Percentiles rank a stretch among this genome's conserved stretches.
Conservation (phyloP, 2,888 invertebrate genomes). For the Slavum lentiscoides region DNA sequence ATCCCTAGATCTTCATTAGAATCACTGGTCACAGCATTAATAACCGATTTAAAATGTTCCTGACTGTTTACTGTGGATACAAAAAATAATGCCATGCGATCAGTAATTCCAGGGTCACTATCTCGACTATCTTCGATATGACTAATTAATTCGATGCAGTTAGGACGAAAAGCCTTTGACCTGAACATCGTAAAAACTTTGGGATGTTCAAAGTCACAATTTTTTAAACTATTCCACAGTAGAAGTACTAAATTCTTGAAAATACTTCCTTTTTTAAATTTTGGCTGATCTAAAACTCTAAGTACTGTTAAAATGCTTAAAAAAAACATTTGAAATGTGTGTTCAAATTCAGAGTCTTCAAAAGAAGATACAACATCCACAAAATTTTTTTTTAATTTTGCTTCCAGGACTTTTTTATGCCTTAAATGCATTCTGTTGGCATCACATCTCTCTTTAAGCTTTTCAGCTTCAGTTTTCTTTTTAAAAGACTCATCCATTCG, state of each 20-base stretch:
- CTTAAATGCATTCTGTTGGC: conserved; percentile 40
- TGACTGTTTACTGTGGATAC: conserved; percentile 1
- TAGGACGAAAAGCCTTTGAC: conserved; percentile 48
- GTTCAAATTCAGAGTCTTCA: conserved; percentile 50
- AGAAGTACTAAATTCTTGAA: conserved; percentile 53
- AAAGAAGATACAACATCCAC: conserved; percentile 10
- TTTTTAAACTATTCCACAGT: conserved; percentile 49
- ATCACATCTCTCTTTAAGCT: conserved; percentile 48
- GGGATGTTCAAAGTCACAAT: conserved; percentile 30
- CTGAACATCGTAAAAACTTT: conserved; percentile 40
- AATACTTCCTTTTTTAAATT: conserved; percentile 53
- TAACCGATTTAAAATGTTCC: conserved; percentile 19
- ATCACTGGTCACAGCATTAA: conserved; percentile 13
- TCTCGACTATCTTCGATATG: conserved; percentile 51
- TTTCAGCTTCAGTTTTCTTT: conserved; percentile 53
- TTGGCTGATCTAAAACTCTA: conserved; percentile 39
- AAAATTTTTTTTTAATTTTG: conserved; percentile 42
- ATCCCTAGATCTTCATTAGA: conserved; percentile 6
- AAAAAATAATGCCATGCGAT: conserved; percentile 42
- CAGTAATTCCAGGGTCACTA: conserved; percentile 26
- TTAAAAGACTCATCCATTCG: conserved; percentile 51
- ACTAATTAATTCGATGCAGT: conserved; percentile 51
- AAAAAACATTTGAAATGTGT: conserved; percentile 52
- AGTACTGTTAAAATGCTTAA: conserved; percentile 52
- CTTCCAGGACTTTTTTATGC: conserved; percentile 31